These are phyloP conservation scores for Puntigrus tetrazona DNA, from an alignment of 2,113 vertebrate species.

Conservation along the genomic window DNA sequence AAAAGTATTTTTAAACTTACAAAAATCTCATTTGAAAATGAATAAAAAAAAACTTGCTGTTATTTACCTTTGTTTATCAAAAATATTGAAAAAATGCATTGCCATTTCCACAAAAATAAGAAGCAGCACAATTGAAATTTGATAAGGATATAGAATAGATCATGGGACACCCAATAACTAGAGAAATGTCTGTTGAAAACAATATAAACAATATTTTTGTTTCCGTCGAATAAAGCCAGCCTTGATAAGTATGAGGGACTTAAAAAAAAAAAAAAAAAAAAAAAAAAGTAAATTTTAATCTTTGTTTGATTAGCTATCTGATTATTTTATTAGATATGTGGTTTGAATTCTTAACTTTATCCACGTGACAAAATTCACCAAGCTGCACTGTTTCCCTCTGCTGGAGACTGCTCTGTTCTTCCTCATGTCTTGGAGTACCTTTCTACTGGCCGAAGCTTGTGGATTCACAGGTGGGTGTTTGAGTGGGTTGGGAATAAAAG, in stretches of 20 bases:
- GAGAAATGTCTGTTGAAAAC: background rate
- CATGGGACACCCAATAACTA: background rate
- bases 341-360: slow-evolving; percentile 75
- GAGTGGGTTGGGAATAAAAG: background rate
- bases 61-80: background rate
- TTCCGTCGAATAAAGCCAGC: background rate
- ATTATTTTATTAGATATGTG: background rate
- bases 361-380: slow-evolving; percentile 98
- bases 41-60: background rate
- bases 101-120: background rate
- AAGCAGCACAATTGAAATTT: background rate
- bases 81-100: background rate
- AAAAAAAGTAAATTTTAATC: background rate
- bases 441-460: slow-evolving; percentile 94
- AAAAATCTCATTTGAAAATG: background rate
- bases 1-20: background rate
- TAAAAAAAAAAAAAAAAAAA: background rate
- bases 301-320: background rate
- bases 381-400: slow-evolving; percentile 96
- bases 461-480: slow-evolving; percentile 89
- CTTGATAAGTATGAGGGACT: background rate
- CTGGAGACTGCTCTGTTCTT: slow-evolving; percentile 98
- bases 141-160: no score
- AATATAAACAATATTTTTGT: background rate
- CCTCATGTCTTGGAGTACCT: slow-evolving; percentile 99